These are phyloP conservation scores for Clitarchus hookeri DNA, from an alignment of 2,888 invertebrate genomes.

Conservation along the genomic window DNA sequence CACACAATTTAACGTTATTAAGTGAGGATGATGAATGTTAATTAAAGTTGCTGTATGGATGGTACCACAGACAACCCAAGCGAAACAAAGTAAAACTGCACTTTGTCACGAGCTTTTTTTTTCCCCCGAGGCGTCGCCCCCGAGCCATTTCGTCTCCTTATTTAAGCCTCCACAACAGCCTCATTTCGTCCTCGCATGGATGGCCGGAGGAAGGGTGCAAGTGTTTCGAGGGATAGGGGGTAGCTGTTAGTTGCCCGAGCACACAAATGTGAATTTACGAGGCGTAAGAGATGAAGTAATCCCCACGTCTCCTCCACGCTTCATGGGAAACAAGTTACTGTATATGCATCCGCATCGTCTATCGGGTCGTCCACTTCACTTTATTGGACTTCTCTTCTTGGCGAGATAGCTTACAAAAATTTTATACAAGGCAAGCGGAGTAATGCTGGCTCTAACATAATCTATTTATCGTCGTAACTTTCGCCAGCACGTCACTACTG, in stretches of 20 bases:
- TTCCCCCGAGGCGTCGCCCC: background rate
- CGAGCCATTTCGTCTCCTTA: background rate
- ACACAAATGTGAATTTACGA: slow-evolving; percentile 14
- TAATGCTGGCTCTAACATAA: too few relatives aligned
- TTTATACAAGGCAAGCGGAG: too few relatives aligned
- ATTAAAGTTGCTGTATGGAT: background rate
- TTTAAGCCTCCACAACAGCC: background rate
- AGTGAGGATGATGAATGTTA: background rate
- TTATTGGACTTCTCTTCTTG: too few relatives aligned
- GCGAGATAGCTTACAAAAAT: too few relatives aligned
- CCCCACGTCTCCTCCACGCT: background rate
- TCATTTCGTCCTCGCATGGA: background rate
- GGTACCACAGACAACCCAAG: background rate
- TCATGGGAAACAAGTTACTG: background rate
- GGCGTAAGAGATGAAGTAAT: background rate
- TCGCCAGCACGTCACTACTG: too few relatives aligned
- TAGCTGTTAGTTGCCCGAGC: background rate
- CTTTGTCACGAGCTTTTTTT: background rate
- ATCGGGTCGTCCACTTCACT: background rate
- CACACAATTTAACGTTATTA: background rate
- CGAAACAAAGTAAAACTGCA: background rate
- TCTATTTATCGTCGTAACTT: too few relatives aligned
- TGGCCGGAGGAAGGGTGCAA: background rate
- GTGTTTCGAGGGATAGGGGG: background rate
- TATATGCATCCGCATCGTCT: background rate